A percentile compares a stretch with the other conserved stretches of the same genome.
Conservation (phyloP, 23 tunicate genomes). For the Ascidia mentula region DNA sequence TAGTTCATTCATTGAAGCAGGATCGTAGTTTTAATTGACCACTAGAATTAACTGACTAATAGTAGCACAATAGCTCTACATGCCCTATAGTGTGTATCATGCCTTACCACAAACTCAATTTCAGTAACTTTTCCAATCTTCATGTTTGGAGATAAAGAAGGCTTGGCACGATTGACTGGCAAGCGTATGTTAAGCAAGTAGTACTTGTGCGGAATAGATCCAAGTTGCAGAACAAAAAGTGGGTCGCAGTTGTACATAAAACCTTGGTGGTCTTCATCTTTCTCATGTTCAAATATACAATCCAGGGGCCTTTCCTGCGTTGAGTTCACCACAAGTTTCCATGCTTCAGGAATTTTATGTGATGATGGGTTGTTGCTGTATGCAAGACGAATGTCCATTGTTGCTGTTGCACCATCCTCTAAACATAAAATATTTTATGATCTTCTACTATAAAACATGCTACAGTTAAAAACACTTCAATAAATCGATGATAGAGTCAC, state of each 20-base stretch:
- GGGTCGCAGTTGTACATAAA: slow-evolving; percentile 79
- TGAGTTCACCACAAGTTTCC: slow-evolving; percentile 45
- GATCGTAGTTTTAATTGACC: too few relatives aligned
- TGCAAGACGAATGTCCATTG: slow-evolving; percentile 42
- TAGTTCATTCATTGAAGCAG: background rate
- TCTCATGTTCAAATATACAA: slow-evolving; percentile 51
- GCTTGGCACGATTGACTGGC: slow-evolving; percentile 13
- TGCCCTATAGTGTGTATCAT: too few relatives aligned
- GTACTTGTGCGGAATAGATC: slow-evolving; percentile 75
- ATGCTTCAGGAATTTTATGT: slow-evolving; percentile 16
- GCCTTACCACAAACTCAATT: slow-evolving; percentile 16
- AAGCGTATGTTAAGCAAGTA: slow-evolving; percentile 67
- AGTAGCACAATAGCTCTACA: too few relatives aligned
- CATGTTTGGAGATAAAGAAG: background rate
- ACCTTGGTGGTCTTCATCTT: slow-evolving; percentile 24
- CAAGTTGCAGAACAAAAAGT: slow-evolving; percentile 64
- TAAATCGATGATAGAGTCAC: background rate
- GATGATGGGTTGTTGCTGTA: slow-evolving; percentile 46
- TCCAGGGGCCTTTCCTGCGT: slow-evolving; percentile 50
- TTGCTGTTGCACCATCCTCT: slow-evolving; percentile 18
- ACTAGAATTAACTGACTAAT: too few relatives aligned
- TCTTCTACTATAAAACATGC: background rate
- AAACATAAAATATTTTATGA: background rate
- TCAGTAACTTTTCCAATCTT: slow-evolving; percentile 9
- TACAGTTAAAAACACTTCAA: too few relatives aligned